These are phyloP conservation scores for Grallaria varia DNA, from an alignment of 2,113 vertebrate species.

Conservation along the genomic window DNA sequence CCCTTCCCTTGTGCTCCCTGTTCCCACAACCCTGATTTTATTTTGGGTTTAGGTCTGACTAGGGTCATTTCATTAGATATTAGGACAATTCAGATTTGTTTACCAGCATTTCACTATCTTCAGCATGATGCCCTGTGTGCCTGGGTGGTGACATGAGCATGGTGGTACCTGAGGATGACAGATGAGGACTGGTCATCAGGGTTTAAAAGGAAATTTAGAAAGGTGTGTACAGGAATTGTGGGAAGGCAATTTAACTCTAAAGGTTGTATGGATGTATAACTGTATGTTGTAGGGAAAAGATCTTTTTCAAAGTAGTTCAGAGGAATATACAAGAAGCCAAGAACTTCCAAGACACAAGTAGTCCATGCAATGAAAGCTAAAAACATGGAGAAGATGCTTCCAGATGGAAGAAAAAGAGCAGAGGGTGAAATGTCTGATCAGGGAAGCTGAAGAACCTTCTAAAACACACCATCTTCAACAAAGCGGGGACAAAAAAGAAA, in stretches of 20 bases:
- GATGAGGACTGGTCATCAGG: not conserved
- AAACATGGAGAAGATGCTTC: conserved; percentile 69
- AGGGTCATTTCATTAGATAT: not conserved
- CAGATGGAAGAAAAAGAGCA: conserved; percentile 64
- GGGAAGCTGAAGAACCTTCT: conserved; percentile 63
- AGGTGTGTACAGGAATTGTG: not conserved
- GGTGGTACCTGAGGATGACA: too few relatives aligned
- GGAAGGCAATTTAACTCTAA: not conserved
- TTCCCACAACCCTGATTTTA: not conserved
- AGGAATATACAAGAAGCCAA: conserved; percentile 53
- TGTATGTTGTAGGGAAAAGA: conserved; percentile 55
- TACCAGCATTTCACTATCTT: not conserved
- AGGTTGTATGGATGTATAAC: not conserved
- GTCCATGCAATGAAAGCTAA: conserved; percentile 50
- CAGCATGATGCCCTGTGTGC: not conserved
- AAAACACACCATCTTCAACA: conserved; percentile 55
- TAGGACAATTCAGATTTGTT: not conserved
- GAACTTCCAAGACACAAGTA: conserved; percentile 50
- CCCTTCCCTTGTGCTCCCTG: fast-evolving
- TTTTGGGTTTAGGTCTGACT: not conserved
- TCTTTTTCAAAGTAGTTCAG: conserved; percentile 64
- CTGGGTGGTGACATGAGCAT: too few relatives aligned
- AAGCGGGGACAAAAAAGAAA: conserved; percentile 62
- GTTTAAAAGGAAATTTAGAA: not conserved
- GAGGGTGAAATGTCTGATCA: conserved; percentile 45